These are phyloP conservation scores for Priocnemis perturbator DNA, from an alignment of 2,888 invertebrate genomes.

Conservation along the genomic window DNA sequence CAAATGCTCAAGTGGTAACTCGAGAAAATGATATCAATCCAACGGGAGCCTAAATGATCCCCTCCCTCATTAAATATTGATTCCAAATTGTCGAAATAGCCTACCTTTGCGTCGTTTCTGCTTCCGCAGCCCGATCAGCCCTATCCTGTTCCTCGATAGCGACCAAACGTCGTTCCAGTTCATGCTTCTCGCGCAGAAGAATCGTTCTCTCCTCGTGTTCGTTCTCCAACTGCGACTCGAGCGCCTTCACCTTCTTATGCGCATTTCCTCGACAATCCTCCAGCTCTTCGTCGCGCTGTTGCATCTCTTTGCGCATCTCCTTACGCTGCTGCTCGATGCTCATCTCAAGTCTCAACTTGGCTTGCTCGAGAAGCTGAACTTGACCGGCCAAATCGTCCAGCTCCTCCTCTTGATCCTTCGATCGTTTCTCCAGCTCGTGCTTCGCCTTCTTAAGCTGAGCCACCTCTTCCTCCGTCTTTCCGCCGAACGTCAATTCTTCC, in stretches of 20 bases:
- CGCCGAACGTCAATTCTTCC: slow-evolving; percentile 88
- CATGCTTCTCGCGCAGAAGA: slow-evolving; percentile 91
- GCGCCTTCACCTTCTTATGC: slow-evolving; percentile 93
- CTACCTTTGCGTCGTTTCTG: slow-evolving; percentile 71
- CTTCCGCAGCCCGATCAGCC: slow-evolving; percentile 84
- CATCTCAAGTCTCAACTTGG: slow-evolving; percentile 96
- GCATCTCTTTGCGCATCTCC: slow-evolving; percentile 91
- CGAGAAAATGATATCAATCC: too few species aligned
- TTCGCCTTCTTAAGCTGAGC: slow-evolving; percentile 88
- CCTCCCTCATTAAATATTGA: not conserved
- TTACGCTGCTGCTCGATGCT: slow-evolving; percentile 93
- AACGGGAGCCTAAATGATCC: too few species aligned
- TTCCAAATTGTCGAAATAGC: not conserved
- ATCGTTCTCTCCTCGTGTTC: slow-evolving; percentile 94
- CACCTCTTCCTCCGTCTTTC: slow-evolving; percentile 91
- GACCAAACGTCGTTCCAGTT: slow-evolving; percentile 90
- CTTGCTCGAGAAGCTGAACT: slow-evolving; percentile 92
- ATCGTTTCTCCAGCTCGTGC: slow-evolving; percentile 90
- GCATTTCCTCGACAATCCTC: slow-evolving; percentile 93
- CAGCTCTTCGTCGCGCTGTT: slow-evolving; percentile 93
- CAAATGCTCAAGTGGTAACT: slow-evolving; percentile 1
- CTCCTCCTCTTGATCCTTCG: slow-evolving; percentile 95
- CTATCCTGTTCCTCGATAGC: slow-evolving; percentile 87
- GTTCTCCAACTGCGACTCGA: slow-evolving; percentile 93
- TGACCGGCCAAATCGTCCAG: slow-evolving; percentile 96